Percentiles rank a stretch among this genome's conserved stretches.
phyloP scores from a whole-genome alignment of 2,888 invertebrate genomes.

The Amphipyra berbera region DNA sequence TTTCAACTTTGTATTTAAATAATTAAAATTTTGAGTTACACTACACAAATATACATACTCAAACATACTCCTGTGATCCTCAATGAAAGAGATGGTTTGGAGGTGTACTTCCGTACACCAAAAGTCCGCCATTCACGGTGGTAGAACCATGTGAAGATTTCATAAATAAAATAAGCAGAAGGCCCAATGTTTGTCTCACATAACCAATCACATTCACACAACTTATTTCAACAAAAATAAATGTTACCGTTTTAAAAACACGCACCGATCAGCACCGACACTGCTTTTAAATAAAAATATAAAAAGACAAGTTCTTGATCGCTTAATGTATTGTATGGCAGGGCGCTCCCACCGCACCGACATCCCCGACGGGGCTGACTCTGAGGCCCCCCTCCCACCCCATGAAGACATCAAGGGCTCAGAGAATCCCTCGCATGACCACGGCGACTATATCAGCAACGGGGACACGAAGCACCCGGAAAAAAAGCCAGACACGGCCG shows the following conservation, averaged over 20 bases:
- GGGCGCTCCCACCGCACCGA: slow-evolving; percentile 91
- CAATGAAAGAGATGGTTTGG: too few relatives aligned
- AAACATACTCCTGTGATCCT: too few relatives aligned
- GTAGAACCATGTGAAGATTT: too few relatives aligned
- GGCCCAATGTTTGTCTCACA: neutral
- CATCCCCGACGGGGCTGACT: slow-evolving; percentile 91
- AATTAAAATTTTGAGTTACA: too few relatives aligned
- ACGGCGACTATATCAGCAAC: slow-evolving; percentile 90
- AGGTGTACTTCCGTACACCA: too few relatives aligned
- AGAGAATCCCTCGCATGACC: slow-evolving; percentile 90
- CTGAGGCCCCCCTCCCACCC: slow-evolving; percentile 90
- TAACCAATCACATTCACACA: slow-evolving; percentile 30
- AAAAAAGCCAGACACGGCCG: slow-evolving; percentile 88
- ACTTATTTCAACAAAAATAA: neutral
- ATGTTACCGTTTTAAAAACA: slow-evolving; percentile 1
- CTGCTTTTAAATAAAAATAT: slow-evolving; percentile 42
- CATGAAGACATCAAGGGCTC: slow-evolving; percentile 90
- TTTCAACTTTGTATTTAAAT: too few relatives aligned
- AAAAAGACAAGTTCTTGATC: slow-evolving; percentile 83
- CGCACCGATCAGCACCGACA: slow-evolving; percentile 43
- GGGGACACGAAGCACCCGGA: slow-evolving; percentile 86
- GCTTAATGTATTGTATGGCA: slow-evolving; percentile 87
- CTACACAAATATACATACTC: too few relatives aligned
- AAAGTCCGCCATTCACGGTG: too few relatives aligned
- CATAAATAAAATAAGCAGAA: too few relatives aligned